A percentile compares a stretch with the other conserved stretches of the same genome.
These are phyloP conservation scores for Peromyscus maniculatus DNA, from an alignment of 2,113 vertebrate species.

Conservation along the genomic window DNA sequence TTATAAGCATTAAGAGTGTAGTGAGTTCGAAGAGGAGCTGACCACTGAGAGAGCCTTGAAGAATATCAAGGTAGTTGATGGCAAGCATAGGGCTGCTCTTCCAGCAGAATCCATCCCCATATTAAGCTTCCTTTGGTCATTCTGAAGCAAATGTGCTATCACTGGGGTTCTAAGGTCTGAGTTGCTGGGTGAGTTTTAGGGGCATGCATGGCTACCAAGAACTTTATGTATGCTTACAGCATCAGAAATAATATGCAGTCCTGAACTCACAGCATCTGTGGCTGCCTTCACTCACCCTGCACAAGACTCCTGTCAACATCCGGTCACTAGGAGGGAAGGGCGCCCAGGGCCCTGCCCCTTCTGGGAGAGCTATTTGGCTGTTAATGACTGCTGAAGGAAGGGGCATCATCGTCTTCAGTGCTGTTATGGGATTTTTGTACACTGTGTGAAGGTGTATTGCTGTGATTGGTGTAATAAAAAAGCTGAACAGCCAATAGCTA, in stretches of 20 bases:
- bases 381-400: not conserved
- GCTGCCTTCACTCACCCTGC: too few species aligned
- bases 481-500: not conserved
- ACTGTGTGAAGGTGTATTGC: not conserved
- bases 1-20: not conserved
- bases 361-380: not conserved
- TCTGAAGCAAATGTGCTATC: slow-evolving; percentile 14
- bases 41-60: not conserved
- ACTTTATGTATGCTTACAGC: not conserved
- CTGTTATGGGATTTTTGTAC: not conserved
- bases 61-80: not conserved
- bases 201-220: not conserved
- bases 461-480: not conserved
- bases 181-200: not conserved
- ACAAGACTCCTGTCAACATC: not conserved
- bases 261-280: not conserved
- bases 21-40: not conserved
- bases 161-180: not conserved
- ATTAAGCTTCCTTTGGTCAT: slow-evolving; percentile 45
- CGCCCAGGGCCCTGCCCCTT: not conserved
- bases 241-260: not conserved
- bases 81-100: not conserved
- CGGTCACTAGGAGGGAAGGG: not conserved
- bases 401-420: not conserved
- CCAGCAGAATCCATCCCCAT: not conserved